phyloP scores from a whole-genome alignment of 2,113 vertebrate species.

The Thalassoma bifasciatum region DNA sequence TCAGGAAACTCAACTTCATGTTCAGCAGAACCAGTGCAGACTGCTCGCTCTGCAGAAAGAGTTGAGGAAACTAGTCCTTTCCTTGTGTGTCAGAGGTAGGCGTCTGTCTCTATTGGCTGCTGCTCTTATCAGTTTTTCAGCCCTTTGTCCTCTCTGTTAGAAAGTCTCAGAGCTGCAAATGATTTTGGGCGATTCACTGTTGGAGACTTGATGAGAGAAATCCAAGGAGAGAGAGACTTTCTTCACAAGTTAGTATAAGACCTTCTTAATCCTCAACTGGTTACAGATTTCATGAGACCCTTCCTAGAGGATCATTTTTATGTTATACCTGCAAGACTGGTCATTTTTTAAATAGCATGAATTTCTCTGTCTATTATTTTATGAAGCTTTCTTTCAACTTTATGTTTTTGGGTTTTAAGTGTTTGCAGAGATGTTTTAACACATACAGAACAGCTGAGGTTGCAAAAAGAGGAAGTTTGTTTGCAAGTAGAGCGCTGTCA shows the following conservation, averaged over 20 bases:
- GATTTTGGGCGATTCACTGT: background rate
- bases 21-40: background rate
- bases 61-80: background rate
- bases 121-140: background rate
- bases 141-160: background rate
- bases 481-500: background rate
- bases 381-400: background rate
- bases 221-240: background rate
- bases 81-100: background rate
- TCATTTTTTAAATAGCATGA: background rate
- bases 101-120: constrained; percentile 31
- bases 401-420: background rate
- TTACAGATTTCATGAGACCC: background rate
- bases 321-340: background rate
- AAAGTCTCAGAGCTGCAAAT: constrained; percentile 1
- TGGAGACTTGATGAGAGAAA: constrained; percentile 4
- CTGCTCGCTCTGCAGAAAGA: background rate
- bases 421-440: background rate
- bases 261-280: background rate
- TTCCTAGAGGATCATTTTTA: background rate
- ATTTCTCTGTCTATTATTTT: background rate
- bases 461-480: constrained; percentile 17
- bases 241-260: constrained; percentile 59
- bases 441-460: background rate
- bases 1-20: background rate